Conservation (phyloP, 2,888 invertebrate genomes). For the Vannuccia rotundouncinata region DNA sequence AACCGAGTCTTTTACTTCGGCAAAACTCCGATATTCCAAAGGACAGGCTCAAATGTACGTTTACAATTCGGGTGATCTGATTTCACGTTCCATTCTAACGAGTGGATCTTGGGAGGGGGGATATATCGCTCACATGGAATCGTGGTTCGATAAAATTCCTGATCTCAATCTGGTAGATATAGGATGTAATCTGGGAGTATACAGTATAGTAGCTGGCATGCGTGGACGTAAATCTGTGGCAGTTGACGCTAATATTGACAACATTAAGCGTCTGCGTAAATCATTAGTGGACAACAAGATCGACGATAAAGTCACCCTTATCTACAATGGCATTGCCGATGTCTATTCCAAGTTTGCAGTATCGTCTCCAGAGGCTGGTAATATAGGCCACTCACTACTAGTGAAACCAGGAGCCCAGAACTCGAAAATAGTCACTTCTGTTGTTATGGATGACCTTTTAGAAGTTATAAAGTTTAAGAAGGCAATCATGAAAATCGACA, state of each 20-base stretch:
- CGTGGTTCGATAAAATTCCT: neutral
- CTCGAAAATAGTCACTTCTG: too few species aligned
- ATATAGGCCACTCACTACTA: slow-evolving; percentile 3
- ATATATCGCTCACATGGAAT: neutral
- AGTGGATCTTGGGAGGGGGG: slow-evolving; percentile 2
- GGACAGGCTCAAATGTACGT: slow-evolving; percentile 1
- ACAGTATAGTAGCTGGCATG: slow-evolving; percentile 41
- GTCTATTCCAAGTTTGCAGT: neutral
- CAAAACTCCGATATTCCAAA: neutral
- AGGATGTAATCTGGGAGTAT: slow-evolving; percentile 43
- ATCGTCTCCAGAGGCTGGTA: slow-evolving; percentile 7
- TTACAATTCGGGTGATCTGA: neutral
- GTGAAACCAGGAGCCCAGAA: too few species aligned
- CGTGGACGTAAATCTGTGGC: slow-evolving; percentile 42
- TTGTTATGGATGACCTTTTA: too few species aligned
- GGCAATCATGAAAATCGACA: too few species aligned
- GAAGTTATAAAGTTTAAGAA: too few species aligned
- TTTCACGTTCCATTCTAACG: neutral
- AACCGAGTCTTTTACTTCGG: too few species aligned
- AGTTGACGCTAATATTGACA: slow-evolving; percentile 41
- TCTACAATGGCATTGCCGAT: neutral
- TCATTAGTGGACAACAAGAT: neutral
- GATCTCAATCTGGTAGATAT: slow-evolving; percentile 34
- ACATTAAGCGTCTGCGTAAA: slow-evolving; percentile 39
- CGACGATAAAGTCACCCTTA: neutral